Base-by-base conservation (phyloP, 2,888 invertebrate species). In the Rhagophthalmus giganteus region DNA sequence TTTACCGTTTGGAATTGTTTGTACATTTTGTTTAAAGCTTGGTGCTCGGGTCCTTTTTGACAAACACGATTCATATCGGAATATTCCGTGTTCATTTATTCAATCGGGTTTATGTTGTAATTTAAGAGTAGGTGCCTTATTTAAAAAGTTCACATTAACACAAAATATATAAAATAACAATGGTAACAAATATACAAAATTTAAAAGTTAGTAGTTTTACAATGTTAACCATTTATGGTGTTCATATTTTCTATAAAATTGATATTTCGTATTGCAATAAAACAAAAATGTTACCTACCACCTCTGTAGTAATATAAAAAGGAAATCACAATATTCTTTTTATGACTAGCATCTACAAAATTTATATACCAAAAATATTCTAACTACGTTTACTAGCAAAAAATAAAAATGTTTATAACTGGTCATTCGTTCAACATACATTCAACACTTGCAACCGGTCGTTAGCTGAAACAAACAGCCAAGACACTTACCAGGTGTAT, bases 401-500 rank as follows among this genome's bases (percentile, higher is more conserved):
- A 38, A 39, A 45, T 24, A 9, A 47, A 39, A 32, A 9, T n/a
- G 8, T 20, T 34, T 20, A 34, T 10, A 20, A 14, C 13, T 16
- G 7, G 4, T 13, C 46, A 46, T 34, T 25, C 37, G 31, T 30
- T 30, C 44, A 13, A 14, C 25, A 41, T 30, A 28, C 46, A 34
- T 30, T 26, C 41, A 25, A 26, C 47, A 32, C 35, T 33, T 25
- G 52, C 37, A 50, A 10, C 7, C 2, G 57, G 51, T 57, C 65
- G 40, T 59, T 59, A 45, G 65, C 67, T 62, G 62, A 40, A 65
- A 64, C 56, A 63, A 45, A 52, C 51, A 49, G 54, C 46, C 44
- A 54, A 44, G 28, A 44, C 38, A 60, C 57, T 70, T 71, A 74
- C 72, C 71, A 70, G 67, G 66, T 39, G 66, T 60, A 54, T 53